Percentiles rank a stretch among this genome's conserved stretches.
phyloP scores from a whole-genome alignment of 2,113 vertebrate genomes.

The Tyto alba region DNA sequence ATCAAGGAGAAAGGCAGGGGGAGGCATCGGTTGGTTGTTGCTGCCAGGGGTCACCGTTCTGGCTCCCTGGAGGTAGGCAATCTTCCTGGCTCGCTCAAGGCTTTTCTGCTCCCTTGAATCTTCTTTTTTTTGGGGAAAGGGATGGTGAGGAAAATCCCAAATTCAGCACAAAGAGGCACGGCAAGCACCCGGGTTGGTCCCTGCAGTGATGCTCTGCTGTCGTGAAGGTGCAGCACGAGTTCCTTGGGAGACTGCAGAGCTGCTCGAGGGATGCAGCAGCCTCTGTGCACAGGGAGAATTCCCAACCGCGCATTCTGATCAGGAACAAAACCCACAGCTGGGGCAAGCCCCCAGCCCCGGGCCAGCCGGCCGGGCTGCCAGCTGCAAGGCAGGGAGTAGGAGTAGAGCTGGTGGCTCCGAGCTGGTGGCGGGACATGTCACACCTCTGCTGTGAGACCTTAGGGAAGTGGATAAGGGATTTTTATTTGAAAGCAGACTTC shows the following conservation, averaged over 20 bases:
- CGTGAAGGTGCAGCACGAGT: fast-evolving
- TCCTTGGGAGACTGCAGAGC: fast-evolving
- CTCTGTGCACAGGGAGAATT: fast-evolving
- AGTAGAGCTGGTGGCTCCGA: neutral
- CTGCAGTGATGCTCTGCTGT: neutral
- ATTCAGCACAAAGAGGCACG: fast-evolving
- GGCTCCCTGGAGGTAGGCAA: neutral
- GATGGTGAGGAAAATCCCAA: fast-evolving
- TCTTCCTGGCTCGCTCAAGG: neutral
- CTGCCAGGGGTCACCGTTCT: neutral
- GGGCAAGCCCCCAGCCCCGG: neutral
- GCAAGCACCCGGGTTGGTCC: neutral
- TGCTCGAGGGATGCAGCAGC: neutral
- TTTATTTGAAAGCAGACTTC: neutral
- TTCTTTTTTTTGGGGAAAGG: neutral
- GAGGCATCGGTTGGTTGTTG: neutral
- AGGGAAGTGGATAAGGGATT: neutral
- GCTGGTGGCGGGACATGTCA: fast-evolving
- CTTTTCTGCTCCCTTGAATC: neutral
- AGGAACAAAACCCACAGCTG: neutral
- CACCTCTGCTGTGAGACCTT: neutral
- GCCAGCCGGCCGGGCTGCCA: neutral
- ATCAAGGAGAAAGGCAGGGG: neutral
- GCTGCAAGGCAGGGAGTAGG: neutral
- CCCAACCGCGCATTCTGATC: fast-evolving